Evolutionary conservation across 2,888 invertebrate genomes (phyloP).

Genomic region (Vesta saturnalis): DNA sequence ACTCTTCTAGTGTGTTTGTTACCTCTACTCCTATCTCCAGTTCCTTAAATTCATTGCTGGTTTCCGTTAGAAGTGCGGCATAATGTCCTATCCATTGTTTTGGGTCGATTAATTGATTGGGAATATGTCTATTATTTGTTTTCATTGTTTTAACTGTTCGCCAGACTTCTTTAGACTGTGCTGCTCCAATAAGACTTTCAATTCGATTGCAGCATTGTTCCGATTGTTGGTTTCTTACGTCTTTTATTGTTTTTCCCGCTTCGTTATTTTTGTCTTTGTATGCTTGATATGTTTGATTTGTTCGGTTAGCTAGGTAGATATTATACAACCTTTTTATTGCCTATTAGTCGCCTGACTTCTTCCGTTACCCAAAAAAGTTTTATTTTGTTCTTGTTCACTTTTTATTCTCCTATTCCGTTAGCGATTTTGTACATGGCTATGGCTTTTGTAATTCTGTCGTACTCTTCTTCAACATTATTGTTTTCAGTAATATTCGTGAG

Average conservation of each 20-base stretch:
- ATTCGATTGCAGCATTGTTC: neutral
- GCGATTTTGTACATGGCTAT: conserved; percentile 1
- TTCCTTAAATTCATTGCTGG: neutral
- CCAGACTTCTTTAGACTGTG: too few relatives aligned
- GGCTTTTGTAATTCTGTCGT: neutral
- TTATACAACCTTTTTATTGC: neutral
- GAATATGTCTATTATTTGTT: neutral
- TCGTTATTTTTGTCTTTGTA: neutral
- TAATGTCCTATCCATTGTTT: conserved; percentile 10
- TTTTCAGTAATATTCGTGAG: neutral
- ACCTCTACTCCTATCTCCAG: neutral
- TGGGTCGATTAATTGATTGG: too few relatives aligned
- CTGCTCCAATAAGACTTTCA: conserved; percentile 1
- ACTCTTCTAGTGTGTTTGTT: neutral
- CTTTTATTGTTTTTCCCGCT: neutral
- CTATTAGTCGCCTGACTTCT: neutral
- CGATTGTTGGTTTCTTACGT: too few relatives aligned
- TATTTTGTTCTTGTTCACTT: neutral
- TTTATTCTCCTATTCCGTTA: neutral
- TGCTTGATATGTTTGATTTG: neutral
- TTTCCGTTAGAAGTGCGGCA: neutral
- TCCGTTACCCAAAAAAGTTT: neutral
- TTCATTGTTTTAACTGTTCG: neutral
- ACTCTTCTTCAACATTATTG: neutral
- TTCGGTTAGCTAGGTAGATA: neutral